Percentiles rank a stretch among this genome's conserved stretches.
Conservation (phyloP, 2,888 invertebrate species). For the Choreutis nemorana region DNA sequence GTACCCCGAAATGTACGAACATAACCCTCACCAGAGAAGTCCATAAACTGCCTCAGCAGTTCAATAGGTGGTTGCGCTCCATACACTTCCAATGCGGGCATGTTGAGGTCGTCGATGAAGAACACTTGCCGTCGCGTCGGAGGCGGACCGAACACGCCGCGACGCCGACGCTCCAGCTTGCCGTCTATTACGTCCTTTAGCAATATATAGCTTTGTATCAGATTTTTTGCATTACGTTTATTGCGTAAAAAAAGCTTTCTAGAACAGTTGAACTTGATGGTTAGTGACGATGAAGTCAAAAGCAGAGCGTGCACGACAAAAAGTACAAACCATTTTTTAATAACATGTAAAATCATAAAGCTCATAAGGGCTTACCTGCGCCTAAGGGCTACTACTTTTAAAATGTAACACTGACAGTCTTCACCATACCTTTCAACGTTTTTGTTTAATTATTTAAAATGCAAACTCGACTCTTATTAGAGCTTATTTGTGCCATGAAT, state of each 20-base stretch:
- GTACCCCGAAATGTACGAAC: too few relatives aligned
- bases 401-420: too few relatives aligned
- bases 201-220: too few relatives aligned
- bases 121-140: slow-evolving; percentile 80
- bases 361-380: too few relatives aligned
- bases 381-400: too few relatives aligned
- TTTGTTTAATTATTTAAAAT: not conserved
- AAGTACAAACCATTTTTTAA: too few relatives aligned
- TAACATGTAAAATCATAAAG: too few relatives aligned
- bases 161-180: slow-evolving; percentile 78
- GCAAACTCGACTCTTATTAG: slow-evolving; percentile 85
- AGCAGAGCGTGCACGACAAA: too few relatives aligned
- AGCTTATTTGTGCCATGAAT: slow-evolving; percentile 88
- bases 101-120: slow-evolving; percentile 92
- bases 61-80: slow-evolving; percentile 93
- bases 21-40: slow-evolving; percentile 81
- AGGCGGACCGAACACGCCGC: slow-evolving; percentile 86
- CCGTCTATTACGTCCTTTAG: slow-evolving; percentile 76
- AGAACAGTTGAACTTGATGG: not conserved
- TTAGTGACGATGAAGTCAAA: not conserved
- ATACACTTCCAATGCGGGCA: slow-evolving; percentile 87
- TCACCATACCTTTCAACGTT: too few relatives aligned
- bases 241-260: too few relatives aligned
- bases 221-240: not conserved
- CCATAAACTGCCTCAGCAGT: slow-evolving; percentile 85